Evolutionary conservation across 2,888 invertebrate genomes (phyloP).

Genomic region (Iphiclides podalirius): DNA sequence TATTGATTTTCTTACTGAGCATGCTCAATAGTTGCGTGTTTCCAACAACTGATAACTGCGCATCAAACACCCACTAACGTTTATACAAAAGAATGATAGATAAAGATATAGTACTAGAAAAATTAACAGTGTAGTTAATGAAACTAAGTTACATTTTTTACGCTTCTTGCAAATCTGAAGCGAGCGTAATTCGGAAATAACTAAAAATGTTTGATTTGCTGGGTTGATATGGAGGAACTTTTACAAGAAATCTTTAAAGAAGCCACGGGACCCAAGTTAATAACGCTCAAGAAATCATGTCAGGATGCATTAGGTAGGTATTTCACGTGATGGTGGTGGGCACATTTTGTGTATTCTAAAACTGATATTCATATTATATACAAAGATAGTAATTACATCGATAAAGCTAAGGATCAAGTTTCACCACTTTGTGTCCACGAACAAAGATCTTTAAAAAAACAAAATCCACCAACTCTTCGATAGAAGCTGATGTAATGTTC

Average conservation of each 20-base stretch:
- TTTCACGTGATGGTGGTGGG: neutral
- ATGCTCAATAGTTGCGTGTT: slow-evolving; percentile 54
- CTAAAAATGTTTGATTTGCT: slow-evolving; percentile 30
- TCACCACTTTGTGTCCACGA: too few relatives aligned
- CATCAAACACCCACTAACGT: slow-evolving; percentile 51
- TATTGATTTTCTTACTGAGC: slow-evolving; percentile 73
- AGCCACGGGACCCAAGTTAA: slow-evolving; percentile 88
- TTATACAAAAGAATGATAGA: slow-evolving; percentile 11
- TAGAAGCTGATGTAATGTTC: too few relatives aligned
- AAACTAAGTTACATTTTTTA: too few relatives aligned
- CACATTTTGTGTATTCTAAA: too few relatives aligned
- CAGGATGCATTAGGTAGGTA: slow-evolving; percentile 91
- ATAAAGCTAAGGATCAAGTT: too few relatives aligned
- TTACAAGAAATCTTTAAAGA: slow-evolving; percentile 91
- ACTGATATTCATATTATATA: too few relatives aligned
- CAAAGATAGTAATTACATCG: too few relatives aligned
- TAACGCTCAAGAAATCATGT: slow-evolving; percentile 87
- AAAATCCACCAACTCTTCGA: too few relatives aligned
- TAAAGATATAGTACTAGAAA: neutral
- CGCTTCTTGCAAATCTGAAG: too few relatives aligned
- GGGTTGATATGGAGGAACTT: slow-evolving; percentile 89
- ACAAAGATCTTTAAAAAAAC: too few relatives aligned
- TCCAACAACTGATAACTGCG: slow-evolving; percentile 51
- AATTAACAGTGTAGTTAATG: slow-evolving; percentile 1
- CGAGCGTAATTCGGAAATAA: too few relatives aligned